phyloP scores from a whole-genome alignment of 2,797 vertebrate species.

The Alfaro cultratus region DNA sequence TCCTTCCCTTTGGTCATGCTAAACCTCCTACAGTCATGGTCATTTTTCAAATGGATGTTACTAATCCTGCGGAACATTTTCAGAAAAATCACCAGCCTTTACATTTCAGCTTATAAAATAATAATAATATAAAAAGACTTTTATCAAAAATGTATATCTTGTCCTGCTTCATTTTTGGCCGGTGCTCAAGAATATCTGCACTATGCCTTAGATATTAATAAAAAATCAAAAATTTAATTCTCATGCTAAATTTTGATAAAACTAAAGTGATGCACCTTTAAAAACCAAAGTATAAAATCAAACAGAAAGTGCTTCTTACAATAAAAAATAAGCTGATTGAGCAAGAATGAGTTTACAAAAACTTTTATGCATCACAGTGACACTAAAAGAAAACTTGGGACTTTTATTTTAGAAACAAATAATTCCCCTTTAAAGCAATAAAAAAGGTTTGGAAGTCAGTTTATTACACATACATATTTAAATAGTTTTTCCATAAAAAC shows the following conservation, averaged over 20 bases:
- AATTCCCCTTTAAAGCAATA: background rate
- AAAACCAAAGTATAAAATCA: background rate
- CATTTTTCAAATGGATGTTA: background rate
- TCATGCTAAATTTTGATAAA: background rate
- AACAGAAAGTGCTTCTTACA: background rate
- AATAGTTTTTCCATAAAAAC: background rate
- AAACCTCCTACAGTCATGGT: background rate
- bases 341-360: background rate
- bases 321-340: background rate
- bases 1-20: slow-evolving; percentile 6
- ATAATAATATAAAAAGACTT: background rate
- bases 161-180: background rate
- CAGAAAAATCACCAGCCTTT: background rate
- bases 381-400: background rate
- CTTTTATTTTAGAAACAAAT: background rate
- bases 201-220: background rate
- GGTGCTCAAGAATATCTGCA: background rate
- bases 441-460: background rate
- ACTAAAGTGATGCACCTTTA: background rate
- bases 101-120: background rate
- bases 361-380: background rate
- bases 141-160: background rate
- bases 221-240: background rate
- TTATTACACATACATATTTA: background rate
- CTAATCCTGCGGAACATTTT: background rate